Evolutionary conservation across 2,797 vertebrate genomes (phyloP), one percentile per base, ranked within the genome.

Genomic region (Australoheros facetus): DNA sequence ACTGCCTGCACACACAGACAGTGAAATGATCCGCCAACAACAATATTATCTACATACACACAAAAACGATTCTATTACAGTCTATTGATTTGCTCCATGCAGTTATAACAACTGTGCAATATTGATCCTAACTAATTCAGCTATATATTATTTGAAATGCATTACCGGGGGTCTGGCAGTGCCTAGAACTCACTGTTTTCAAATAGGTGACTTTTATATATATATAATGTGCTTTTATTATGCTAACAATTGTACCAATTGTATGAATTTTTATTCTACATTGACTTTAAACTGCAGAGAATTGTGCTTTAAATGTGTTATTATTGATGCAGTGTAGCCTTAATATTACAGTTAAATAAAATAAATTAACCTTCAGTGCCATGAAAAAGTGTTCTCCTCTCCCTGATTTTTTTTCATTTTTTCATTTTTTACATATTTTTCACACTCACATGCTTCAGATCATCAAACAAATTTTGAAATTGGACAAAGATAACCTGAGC

Each of bases 81-180:
- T 77, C 57, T 90, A 94, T 93, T 91, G 92, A 94, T 94, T 89
- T 90, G 79, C 82, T 70, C 69, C 8, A 64, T 90, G 79, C 81
- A 88, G 90, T 87, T 89, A 85, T 87, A 92, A 84, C 83, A 91
- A 74, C 85, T 73, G 76, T 77, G 56, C 59, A 71, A 55, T 84
- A 94, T 94, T 80, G 91, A 93, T 88, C 53, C 37, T 14, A 76
- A 16, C n/a, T 89, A 88, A 87, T 90, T 89, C 84, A 73, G 78
- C 87, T 78, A 48, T 81, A 79, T 64, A 69, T 89, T 85, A 83
- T 83, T 77, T 86, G 75, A 83, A 83, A 88, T 70, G 71, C 69
- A 77, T 82, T 75, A 71, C 58, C 59, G 62, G 26, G 57, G 10
- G 54, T 56, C 34, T 56, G 45, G 69, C 85, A 88, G 80, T 74